Evolutionary conservation across 2,888 invertebrate species (phyloP), one percentile per base, ranked within the genome.

Genomic region (Siphonodentalium dalli): DNA sequence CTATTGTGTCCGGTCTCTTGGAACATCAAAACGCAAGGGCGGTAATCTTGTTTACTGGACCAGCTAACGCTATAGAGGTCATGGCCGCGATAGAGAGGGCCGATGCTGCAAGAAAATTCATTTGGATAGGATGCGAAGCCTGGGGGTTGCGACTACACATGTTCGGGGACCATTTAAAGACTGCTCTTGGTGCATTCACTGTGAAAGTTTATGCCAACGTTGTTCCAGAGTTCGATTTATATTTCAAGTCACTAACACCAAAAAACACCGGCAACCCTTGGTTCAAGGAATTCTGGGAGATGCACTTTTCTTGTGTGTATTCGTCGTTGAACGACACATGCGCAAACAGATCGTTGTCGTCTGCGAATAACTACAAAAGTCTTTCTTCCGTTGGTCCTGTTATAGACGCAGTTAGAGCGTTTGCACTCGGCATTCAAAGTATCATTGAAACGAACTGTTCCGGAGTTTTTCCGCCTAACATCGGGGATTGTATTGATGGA

Each of bases 81-180:
- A 61, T 74, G 26, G 20, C 43, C 7, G 61, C 63, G 11, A 53
- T 66, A 13, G 45, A 58, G 43, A 29, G 41, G n/a, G 15, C 48
- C 23, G 27, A 53, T 0, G 41, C 54, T 4, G 35, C 39, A 1
- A 64, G 61, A 15, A 56, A 62, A 29, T 75, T 73, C 43, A 60
- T 71, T 13, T 75, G 71, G 66, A 52, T 75, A 6, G 72, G 71
- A 21, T 67, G 71, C 26, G 75, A 75, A 38, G 71, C 66, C 2
- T 65, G 63, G 61, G 58, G 57, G 2, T 56, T 59, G 13, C 37
- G 58, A n/a, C 24, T 66, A n/a, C 23, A 18, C 18, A 49, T 31
- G n/a, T 57, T 56, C 2, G 63, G 52, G 1, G 65, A 58, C 2
- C 35, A 60, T 20, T 61, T n/a, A n/a, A n/a, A 68, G 8, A 64